Evolutionary conservation across 2,797 vertebrate genomes (phyloP).

Genomic region (Acanthurus leucopareius): DNA sequence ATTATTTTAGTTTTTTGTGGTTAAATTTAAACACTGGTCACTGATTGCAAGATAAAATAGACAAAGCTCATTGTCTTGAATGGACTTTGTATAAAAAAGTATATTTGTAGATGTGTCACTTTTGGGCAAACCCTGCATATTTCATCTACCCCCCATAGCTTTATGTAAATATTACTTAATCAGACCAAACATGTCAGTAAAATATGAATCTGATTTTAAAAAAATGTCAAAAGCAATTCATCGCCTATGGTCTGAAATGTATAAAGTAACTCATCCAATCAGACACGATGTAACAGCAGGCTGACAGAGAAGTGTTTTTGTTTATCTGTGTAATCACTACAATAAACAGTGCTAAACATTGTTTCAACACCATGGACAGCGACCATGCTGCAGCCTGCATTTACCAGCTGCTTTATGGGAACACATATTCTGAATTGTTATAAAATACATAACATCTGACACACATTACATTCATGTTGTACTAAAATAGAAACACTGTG

Average conservation of each 20-base stretch:
- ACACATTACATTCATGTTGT: not conserved
- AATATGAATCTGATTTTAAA: slow-evolving; percentile 5
- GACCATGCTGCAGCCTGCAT: not conserved
- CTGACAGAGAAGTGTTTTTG: not conserved
- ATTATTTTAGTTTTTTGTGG: not conserved
- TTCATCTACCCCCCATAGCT: not conserved
- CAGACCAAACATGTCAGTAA: not conserved
- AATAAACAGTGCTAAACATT: not conserved
- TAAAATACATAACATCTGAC: not conserved
- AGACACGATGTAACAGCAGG: not conserved
- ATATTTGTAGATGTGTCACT: not conserved
- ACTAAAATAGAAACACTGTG: not conserved
- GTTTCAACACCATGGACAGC: slow-evolving; percentile 71
- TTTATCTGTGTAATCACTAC: not conserved
- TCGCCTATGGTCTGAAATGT: slow-evolving; percentile 7
- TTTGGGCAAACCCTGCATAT: not conserved
- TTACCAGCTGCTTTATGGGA: not conserved
- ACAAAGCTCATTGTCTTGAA: not conserved
- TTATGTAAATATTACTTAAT: not conserved
- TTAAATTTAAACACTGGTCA: not conserved
- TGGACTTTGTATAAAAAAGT: not conserved
- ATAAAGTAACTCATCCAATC: not conserved
- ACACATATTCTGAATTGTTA: not conserved
- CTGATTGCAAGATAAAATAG: not conserved
- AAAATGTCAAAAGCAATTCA: slow-evolving; percentile 11